Percentiles rank a stretch among this genome's conserved stretches.
Evolutionary conservation across 2,888 invertebrate genomes (phyloP).

Genomic region (Dicycla oo): DNA sequence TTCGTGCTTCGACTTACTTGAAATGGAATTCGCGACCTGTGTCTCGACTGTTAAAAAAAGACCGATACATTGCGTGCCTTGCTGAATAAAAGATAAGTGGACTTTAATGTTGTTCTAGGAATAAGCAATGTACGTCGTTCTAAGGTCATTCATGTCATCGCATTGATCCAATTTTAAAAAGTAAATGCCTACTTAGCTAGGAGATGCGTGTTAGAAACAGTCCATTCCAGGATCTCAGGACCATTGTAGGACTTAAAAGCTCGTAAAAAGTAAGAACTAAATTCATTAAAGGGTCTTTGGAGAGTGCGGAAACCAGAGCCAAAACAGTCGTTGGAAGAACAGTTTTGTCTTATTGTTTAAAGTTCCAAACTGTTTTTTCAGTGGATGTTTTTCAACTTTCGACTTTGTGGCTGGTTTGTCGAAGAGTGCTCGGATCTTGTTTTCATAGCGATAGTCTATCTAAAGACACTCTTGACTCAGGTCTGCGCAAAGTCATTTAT

Average conservation of each 20-base stretch:
- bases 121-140: constrained; percentile 25
- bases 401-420: background rate
- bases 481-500: background rate
- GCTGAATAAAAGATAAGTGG: constrained; percentile 44
- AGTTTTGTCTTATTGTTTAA: background rate
- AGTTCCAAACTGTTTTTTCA: background rate
- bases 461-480: background rate
- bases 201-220: background rate
- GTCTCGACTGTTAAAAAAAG: constrained; percentile 42
- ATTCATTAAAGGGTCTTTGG: background rate
- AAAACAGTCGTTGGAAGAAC: background rate
- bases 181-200: background rate
- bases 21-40: constrained; percentile 28
- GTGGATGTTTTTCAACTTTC: background rate
- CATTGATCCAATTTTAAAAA: constrained; percentile 6
- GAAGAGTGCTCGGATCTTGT: background rate
- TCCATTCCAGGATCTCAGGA: background rate
- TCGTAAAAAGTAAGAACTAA: background rate
- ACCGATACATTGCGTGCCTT: constrained; percentile 49
- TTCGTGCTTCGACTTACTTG: constrained; percentile 29
- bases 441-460: background rate
- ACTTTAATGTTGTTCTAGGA: constrained; percentile 30
- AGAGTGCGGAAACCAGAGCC: background rate
- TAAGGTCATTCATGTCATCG: constrained; percentile 23
- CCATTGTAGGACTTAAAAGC: background rate